Base-by-base conservation (phyloP, 2,888 invertebrate genomes). In the Tuta absoluta region DNA sequence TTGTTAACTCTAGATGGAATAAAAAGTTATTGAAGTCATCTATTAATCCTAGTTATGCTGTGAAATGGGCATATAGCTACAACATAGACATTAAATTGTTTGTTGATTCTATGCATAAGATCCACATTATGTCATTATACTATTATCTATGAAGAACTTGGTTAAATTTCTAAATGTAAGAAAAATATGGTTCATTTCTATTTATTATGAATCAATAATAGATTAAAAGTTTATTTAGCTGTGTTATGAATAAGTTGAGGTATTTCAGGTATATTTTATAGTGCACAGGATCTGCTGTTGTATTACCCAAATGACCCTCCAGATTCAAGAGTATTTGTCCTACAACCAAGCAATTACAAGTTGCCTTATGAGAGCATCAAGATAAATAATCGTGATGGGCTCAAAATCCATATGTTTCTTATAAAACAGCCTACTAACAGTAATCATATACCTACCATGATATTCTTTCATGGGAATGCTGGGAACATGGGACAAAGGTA, bases 381-480 rank as follows among this genome's bases (percentile, higher is more conserved):
- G 79, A 84, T 89, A 65, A 81, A 75, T 24, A 95, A 95, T 63
- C 92, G 93, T 63, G 97, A 97, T 92, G 95, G 96, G 24, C 93
- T 95, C 3, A 93, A 94, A 75, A 91, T 97, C 62, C 97, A 97
- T 75, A 94, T 96, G 85, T 97, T 95, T 81, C 95, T 97, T 76
- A 95, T 97, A 68, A 93, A 95, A 74, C 97, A 97, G 81, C 90
- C 94, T 0, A 93, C 93, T 57, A 93, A 94, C 68, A 94, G 94
- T 72, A 93, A 94, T 71, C 93, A 93, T 75, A 94, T 94, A 63
- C 97, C 97, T 0, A 98, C 98, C 11, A 92, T 98, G 78, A 89
- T 98, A 62, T 98, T 96, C 87, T 95, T 98, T 70, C 98, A 99
- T 92, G 98, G 98, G 7, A 99, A 98, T 93, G 98, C 98, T 63